Percentiles rank a stretch among this genome's conserved stretches.
phyloP scores from a whole-genome alignment of 1,140 invertebrate species.

The Atta texana region DNA sequence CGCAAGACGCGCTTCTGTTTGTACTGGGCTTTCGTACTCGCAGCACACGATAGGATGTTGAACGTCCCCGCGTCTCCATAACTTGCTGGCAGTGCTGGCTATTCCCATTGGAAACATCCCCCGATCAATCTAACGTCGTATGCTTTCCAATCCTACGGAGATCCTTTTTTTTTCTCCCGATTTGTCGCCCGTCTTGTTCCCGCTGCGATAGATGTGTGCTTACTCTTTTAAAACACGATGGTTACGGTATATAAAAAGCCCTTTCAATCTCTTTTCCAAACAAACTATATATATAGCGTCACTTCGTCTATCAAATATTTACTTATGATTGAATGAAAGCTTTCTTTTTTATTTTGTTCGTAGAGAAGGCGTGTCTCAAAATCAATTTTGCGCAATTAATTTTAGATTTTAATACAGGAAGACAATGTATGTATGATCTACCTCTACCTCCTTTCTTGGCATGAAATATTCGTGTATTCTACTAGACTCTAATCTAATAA shows the following conservation, averaged over 20 bases:
- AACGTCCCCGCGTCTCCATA: not conserved
- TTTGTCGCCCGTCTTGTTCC: slow-evolving; percentile 33
- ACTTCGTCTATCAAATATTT: not conserved
- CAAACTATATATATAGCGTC: not conserved
- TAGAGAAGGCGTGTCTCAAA: not conserved
- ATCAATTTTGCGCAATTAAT: not conserved
- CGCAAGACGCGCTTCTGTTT: slow-evolving; percentile 49
- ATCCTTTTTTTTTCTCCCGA: slow-evolving; percentile 7
- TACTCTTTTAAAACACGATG: not conserved
- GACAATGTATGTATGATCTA: not conserved
- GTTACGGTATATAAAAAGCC: not conserved
- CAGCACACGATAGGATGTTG: not conserved
- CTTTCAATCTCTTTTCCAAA: not conserved
- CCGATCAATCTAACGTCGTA: slow-evolving; percentile 27
- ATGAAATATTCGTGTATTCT: no score
- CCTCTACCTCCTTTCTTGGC: not conserved
- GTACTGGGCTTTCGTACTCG: slow-evolving; percentile 36
- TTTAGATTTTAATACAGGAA: not conserved
- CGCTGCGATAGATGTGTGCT: slow-evolving; percentile 1
- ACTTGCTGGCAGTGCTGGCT: slow-evolving; percentile 1
- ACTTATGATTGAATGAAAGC: not conserved
- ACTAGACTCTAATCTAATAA: not conserved
- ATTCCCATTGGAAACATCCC: slow-evolving; percentile 25
- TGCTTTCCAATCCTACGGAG: not conserved
- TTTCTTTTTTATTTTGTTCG: not conserved